phyloP scores from a whole-genome alignment of 2,888 invertebrate species.

The Plusia festucae region DNA sequence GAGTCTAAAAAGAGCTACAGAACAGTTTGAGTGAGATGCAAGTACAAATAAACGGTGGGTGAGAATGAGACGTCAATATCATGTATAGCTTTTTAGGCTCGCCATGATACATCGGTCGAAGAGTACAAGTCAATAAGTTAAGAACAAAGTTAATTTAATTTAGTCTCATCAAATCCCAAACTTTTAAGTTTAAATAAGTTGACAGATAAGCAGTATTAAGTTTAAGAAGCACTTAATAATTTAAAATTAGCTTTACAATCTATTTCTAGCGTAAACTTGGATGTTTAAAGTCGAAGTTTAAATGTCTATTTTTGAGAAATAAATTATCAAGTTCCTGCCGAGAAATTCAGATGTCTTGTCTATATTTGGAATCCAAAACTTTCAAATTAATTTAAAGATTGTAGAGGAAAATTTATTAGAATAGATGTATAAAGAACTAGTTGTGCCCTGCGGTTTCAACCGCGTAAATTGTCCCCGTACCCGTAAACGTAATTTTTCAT shows the following conservation, averaged over 20 bases:
- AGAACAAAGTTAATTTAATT: constrained; percentile 17
- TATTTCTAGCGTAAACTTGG: constrained; percentile 22
- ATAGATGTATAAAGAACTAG: no score
- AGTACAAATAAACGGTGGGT: no score
- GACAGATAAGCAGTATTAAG: constrained; percentile 33
- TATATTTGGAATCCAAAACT: not conserved
- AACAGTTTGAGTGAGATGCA: no score
- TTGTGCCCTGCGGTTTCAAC: no score
- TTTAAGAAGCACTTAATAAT: constrained; percentile 26
- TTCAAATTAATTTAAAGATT: no score
- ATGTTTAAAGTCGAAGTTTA: constrained; percentile 8
- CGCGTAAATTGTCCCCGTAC: no score
- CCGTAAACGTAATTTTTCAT: no score
- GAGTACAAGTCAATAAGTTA: not conserved
- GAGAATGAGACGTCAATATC: no score
- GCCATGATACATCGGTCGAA: no score
- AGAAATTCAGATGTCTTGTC: constrained; percentile 22
- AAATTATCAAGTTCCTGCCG: not conserved
- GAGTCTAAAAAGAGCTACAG: no score
- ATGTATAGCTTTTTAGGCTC: no score
- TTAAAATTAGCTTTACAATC: constrained; percentile 13
- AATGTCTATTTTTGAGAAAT: not conserved
- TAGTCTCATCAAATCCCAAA: constrained; percentile 24
- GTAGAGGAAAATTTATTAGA: no score
- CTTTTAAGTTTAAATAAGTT: constrained; percentile 42